phyloP scores from a whole-genome alignment of 2,113 vertebrate species.

The Entelurus aequoreus region DNA sequence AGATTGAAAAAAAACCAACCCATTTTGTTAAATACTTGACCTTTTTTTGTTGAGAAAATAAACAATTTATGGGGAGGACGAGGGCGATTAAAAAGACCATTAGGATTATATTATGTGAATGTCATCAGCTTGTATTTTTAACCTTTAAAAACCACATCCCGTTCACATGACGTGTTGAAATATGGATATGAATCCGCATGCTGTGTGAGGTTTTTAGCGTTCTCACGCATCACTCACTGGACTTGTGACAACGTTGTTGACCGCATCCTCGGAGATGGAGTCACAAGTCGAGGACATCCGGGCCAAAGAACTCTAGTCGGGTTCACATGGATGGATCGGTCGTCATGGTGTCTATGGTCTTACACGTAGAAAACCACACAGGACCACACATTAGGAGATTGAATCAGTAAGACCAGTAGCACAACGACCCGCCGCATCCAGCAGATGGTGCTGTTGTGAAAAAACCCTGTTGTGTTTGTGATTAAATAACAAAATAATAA shows the following conservation, averaged over 20 bases:
- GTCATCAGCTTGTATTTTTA: constrained; percentile 34
- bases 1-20: constrained; percentile 14
- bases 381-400: constrained; percentile 2
- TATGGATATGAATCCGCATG: constrained; percentile 41
- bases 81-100: constrained; percentile 42
- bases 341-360: too few relatives aligned
- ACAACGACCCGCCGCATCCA: background rate
- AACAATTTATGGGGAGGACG: constrained; percentile 46
- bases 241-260: constrained; percentile 32
- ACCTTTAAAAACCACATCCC: constrained; percentile 50
- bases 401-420: constrained; percentile 8
- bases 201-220: constrained; percentile 37
- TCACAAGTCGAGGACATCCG: constrained; percentile 26
- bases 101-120: constrained; percentile 34
- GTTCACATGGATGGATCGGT: constrained; percentile 20
- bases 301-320: constrained; percentile 28
- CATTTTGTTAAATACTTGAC: constrained; percentile 15
- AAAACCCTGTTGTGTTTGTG: background rate
- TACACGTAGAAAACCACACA: too few relatives aligned
- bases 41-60: constrained; percentile 30
- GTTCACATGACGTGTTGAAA: constrained; percentile 35
- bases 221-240: constrained; percentile 50
- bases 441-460: background rate
- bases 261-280: constrained; percentile 55
- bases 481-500: too few relatives aligned